These are phyloP conservation scores for Homalodisca vitripennis DNA, from an alignment of 1,140 invertebrate genomes.

Conservation along the genomic window DNA sequence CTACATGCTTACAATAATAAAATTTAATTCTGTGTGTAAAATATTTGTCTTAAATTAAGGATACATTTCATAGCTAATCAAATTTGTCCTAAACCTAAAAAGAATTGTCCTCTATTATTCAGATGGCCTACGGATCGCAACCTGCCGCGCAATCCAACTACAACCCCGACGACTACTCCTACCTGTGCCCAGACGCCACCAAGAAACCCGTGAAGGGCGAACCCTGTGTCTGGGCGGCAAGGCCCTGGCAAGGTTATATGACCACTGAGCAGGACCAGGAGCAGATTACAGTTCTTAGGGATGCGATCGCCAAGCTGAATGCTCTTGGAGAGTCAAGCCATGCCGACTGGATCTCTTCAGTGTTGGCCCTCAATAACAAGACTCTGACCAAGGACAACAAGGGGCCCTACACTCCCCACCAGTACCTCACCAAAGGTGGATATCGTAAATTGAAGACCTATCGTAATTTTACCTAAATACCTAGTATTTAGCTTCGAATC, in stretches of 20 bases:
- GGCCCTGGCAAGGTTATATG: constrained; percentile 71
- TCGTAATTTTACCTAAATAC: too few relatives aligned
- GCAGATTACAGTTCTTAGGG: constrained; percentile 31
- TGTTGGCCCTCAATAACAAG: constrained; percentile 56
- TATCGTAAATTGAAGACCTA: too few relatives aligned
- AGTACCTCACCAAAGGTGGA: constrained; percentile 59
- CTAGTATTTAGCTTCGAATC: too few relatives aligned
- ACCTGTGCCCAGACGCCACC: constrained; percentile 80
- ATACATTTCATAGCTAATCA: too few relatives aligned
- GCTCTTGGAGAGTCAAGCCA: constrained; percentile 51
- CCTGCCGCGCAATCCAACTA: constrained; percentile 39
- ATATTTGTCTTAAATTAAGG: too few relatives aligned
- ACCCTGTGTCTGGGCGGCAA: constrained; percentile 75
- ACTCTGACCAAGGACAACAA: constrained; percentile 59
- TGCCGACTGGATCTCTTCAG: constrained; percentile 55
- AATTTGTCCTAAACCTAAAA: too few relatives aligned
- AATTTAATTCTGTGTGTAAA: too few relatives aligned
- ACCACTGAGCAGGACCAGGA: constrained; percentile 6
- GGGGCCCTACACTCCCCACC: constrained; percentile 58
- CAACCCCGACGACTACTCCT: constrained; percentile 62
- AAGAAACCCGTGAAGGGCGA: constrained; percentile 62
- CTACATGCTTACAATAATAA: too few relatives aligned
- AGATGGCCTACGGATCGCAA: constrained; percentile 38
- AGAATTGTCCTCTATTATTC: not conserved
- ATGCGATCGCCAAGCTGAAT: constrained; percentile 49